Evolutionary conservation across 37 sponge, comb jelly and placozoan genomes (phyloP).

Genomic region (Eunapius fragilis): DNA sequence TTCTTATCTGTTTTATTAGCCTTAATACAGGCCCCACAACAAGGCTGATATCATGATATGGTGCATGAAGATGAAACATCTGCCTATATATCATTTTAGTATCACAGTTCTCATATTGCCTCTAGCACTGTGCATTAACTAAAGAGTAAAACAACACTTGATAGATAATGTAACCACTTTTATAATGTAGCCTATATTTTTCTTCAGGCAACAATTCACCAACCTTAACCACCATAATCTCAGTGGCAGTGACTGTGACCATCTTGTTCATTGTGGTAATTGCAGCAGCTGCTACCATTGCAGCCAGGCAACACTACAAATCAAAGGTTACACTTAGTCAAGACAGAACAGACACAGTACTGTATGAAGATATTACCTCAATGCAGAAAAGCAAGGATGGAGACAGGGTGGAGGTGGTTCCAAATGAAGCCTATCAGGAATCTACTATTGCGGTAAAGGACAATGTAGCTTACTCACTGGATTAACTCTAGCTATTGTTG

Average conservation of each 20-base stretch:
- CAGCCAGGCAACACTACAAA: not conserved
- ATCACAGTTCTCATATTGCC: too few species aligned
- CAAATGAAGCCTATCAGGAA: not conserved
- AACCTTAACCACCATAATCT: not conserved
- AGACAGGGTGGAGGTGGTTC: not conserved
- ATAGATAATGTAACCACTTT: too few species aligned
- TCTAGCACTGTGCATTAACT: too few species aligned
- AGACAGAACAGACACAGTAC: not conserved
- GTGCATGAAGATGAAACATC: too few species aligned
- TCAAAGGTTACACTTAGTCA: not conserved
- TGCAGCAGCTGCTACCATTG: not conserved
- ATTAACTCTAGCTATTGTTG: not conserved
- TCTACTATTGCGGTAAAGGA: not conserved
- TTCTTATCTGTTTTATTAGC: too few species aligned
- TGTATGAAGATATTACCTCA: not conserved
- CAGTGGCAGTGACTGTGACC: not conserved
- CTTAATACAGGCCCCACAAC: too few species aligned
- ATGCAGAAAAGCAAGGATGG: not conserved
- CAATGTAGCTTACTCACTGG: not conserved
- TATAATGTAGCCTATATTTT: not conserved
- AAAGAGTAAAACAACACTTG: too few species aligned
- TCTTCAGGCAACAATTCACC: not conserved
- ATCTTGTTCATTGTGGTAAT: not conserved
- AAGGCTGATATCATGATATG: too few species aligned
- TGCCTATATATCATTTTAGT: too few species aligned